These are phyloP conservation scores for Melanchra persicariae DNA, from an alignment of 2,888 invertebrate genomes.

Conservation along the genomic window DNA sequence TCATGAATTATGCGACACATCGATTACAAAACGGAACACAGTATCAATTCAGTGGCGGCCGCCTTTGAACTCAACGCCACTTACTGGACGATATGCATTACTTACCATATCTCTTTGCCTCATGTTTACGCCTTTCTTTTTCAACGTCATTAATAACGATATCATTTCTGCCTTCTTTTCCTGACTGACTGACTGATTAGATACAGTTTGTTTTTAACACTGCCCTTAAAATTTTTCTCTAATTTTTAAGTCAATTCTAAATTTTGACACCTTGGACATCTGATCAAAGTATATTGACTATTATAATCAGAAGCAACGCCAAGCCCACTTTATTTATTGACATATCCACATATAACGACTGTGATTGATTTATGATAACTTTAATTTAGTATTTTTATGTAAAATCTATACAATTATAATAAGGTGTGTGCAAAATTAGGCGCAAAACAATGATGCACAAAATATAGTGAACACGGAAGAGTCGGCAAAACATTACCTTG, in stretches of 20 bases:
- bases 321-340: constrained; percentile 43
- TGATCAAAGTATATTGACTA: constrained; percentile 26
- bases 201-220: constrained; percentile 6
- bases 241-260: constrained; percentile 1
- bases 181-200: constrained; percentile 30
- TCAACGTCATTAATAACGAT: constrained; percentile 21
- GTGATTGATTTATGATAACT: constrained; percentile 58
- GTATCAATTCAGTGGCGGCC: constrained; percentile 79
- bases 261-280: constrained; percentile 12
- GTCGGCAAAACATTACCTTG: constrained; percentile 81
- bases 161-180: neutral
- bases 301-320: constrained; percentile 43
- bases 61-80: constrained; percentile 75
- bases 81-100: constrained; percentile 67
- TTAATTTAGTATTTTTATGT: constrained; percentile 46
- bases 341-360: constrained; percentile 29
- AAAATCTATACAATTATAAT: constrained; percentile 49
- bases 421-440: constrained; percentile 71
- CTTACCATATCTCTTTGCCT: constrained; percentile 57
- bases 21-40: constrained; percentile 84
- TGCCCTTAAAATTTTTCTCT: neutral
- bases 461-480: constrained; percentile 79
- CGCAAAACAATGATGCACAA: constrained; percentile 72
- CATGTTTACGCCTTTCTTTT: constrained; percentile 62
- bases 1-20: constrained; percentile 83